Percentiles rank a stretch among this genome's conserved stretches.
phyloP scores from a whole-genome alignment of 2,113 vertebrate species.

The Tricholaema leucomelas region DNA sequence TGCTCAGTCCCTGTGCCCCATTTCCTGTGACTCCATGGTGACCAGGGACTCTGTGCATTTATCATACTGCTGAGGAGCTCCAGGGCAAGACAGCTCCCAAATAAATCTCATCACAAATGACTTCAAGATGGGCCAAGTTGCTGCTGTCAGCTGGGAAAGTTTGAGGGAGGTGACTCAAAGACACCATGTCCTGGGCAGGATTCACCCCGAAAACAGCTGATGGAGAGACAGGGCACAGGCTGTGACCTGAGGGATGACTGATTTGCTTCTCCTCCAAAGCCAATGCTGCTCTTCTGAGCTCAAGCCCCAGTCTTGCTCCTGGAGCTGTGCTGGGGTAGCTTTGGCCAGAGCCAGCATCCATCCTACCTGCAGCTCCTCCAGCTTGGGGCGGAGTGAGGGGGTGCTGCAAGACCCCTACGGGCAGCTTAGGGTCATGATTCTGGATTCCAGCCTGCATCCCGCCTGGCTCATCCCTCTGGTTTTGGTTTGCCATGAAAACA shows the following conservation, averaged over 20 bases:
- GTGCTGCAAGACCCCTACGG: neutral
- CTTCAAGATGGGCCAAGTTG: neutral
- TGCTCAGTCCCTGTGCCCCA: rapidly evolving
- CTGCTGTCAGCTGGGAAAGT: neutral
- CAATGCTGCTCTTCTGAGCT: neutral
- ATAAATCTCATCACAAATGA: neutral
- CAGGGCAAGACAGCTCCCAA: neutral
- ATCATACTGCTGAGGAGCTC: neutral
- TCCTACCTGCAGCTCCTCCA: neutral
- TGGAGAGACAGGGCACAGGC: neutral
- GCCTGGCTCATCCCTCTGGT: neutral
- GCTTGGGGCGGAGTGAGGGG: neutral
- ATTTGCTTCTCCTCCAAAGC: neutral
- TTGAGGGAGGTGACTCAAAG: rapidly evolving
- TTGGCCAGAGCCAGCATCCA: neutral
- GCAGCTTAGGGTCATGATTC: neutral
- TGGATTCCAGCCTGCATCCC: neutral
- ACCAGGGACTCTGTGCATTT: neutral
- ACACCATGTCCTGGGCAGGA: rapidly evolving
- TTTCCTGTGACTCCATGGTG: rapidly evolving
- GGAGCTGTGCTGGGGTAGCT: neutral
- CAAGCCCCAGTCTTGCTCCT: neutral
- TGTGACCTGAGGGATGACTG: neutral
- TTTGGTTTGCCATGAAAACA: neutral
- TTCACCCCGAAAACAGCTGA: rapidly evolving